Conservation (phyloP, 2,113 vertebrate species). For the Micromys minutus region DNA sequence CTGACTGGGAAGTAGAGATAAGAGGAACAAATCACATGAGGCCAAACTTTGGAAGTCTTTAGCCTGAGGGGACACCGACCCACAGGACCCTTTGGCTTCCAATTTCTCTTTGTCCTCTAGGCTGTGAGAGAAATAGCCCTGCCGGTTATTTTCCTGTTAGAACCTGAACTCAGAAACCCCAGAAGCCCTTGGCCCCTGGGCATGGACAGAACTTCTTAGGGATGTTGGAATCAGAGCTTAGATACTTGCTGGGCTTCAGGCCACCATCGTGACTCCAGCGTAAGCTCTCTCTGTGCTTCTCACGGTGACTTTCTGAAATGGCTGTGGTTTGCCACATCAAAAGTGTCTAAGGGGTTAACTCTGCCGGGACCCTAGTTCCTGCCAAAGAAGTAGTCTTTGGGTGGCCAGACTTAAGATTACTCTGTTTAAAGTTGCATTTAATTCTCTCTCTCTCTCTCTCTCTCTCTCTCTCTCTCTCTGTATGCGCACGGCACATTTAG, state of each 20-base stretch:
- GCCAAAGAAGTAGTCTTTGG: too few relatives aligned
- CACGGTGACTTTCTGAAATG: slow-evolving; percentile 30
- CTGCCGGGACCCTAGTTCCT: not conserved
- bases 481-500: too few relatives aligned
- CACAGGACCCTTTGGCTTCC: not conserved
- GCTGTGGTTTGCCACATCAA: slow-evolving; percentile 50
- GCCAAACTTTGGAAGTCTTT: slow-evolving; percentile 13
- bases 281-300: not conserved
- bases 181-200: not conserved
- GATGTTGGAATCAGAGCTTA: not conserved
- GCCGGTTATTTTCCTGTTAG: not conserved
- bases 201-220: not conserved
- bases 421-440: not conserved
- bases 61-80: not conserved
- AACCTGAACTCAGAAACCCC: not conserved
- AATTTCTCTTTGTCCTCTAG: not conserved
- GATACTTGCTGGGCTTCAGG: too few relatives aligned
- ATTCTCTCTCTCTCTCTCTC: not conserved
- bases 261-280: not conserved
- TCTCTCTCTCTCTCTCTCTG: too few relatives aligned
- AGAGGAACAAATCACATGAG: not conserved
- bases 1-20: not conserved
- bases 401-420: not conserved
- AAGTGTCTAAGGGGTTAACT: not conserved
- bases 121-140: not conserved